phyloP scores from a whole-genome alignment of 2,113 vertebrate species.

The Rhadina sibilatrix region DNA sequence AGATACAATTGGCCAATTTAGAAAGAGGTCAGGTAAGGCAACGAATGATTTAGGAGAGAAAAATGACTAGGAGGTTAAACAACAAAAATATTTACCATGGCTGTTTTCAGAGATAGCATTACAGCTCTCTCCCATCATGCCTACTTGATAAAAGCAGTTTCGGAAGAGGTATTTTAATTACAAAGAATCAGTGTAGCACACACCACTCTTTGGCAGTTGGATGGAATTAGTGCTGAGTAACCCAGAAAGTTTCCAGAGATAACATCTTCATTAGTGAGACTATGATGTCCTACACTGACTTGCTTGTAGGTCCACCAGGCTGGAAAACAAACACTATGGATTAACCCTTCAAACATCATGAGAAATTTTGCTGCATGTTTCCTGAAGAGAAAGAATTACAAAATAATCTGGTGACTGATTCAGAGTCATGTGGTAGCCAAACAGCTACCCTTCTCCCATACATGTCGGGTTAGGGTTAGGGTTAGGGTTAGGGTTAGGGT shows the following conservation, averaged over 20 bases:
- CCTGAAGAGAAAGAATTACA: background rate
- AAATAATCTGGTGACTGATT: background rate
- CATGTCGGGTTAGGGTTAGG: background rate
- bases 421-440: background rate
- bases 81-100: conserved; percentile 29
- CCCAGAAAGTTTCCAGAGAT: background rate
- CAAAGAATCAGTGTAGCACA: conserved; percentile 40
- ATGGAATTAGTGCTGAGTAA: conserved; percentile 24
- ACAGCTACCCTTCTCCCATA: background rate
- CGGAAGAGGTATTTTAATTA: conserved; percentile 61
- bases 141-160: conserved; percentile 29
- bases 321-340: background rate
- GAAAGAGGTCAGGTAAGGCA: background rate
- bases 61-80: conserved; percentile 5
- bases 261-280: background rate
- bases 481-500: no score
- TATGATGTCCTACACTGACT: background rate
- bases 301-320: background rate
- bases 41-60: background rate
- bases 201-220: background rate
- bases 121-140: background rate
- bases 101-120: conserved; percentile 19
- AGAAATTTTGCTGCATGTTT: background rate
- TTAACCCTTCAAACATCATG: background rate
- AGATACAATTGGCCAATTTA: background rate